Evolutionary conservation across 1,140 invertebrate species (phyloP), one percentile per base, ranked within the genome.

Genomic region (Delia radicum): DNA sequence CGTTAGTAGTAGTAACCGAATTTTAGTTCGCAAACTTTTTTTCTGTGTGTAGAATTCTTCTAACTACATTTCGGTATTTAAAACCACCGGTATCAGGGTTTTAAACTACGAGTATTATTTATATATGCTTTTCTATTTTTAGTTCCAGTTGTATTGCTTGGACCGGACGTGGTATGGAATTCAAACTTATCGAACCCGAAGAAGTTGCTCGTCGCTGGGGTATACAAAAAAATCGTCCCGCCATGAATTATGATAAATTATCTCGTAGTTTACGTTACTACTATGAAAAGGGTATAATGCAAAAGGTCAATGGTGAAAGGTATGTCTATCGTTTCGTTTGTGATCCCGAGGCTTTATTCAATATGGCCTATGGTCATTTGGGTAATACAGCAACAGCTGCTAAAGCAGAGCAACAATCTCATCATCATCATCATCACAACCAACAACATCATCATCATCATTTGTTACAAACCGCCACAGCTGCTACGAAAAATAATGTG

Each of bases 221-320:
- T 0, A 90, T 94, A 1, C 93, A 94, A 81, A 95, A 95, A 83
- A 95, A 98, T 86, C 88, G 96, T 4, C 96, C 96, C 0, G 96
- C 96, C 1, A 98, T 98, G 96, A 98, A 98, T 87, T 98, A 98
- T 84, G 96, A 98, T 86, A 98, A 98, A 86, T 86, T 98, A 10
- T 97, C 95, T 74, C 88, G 96, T 0, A 98, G 96, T 0, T 88
- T 98, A 8, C 90, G 96, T 10, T 98, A 98, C 81, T 98, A 98
- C 82, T 98, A 98, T 85, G 96, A 98, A 87, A 98, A 98, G 86
- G 96, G 96, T 26, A 99, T 99, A 83, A 98, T 99, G 94, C 96
- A 98, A 85, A 99, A 99, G 88, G 97, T 98, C 0, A 95, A 96
- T 73, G 95, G 96, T 1, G 96, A 98, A 86, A 90, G 96, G 78